Percentiles rank a stretch among this genome's conserved stretches.
phyloP scores from a whole-genome alignment of 2,113 vertebrate genomes.

The Sitta europaea region DNA sequence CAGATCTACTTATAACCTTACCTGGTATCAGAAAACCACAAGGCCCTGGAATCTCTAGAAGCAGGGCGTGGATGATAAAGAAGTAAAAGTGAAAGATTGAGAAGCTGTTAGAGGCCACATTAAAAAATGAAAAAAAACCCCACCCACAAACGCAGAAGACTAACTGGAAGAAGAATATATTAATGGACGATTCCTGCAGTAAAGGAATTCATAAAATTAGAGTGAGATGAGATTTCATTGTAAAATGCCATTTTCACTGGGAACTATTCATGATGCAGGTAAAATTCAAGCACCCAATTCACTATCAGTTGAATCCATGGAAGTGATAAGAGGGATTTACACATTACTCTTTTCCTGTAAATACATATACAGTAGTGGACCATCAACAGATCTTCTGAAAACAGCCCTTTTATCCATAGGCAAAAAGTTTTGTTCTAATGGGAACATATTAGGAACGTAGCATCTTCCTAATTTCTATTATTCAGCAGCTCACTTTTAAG shows the following conservation, averaged over 20 bases:
- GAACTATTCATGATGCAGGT: background rate
- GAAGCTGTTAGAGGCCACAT: constrained; percentile 52
- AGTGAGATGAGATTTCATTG: background rate
- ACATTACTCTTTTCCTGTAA: background rate
- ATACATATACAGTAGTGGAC: background rate
- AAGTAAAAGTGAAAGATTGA: constrained; percentile 70
- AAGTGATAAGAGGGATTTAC: background rate
- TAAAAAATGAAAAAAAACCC: background rate
- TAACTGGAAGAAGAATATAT: background rate
- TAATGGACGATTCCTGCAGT: background rate
- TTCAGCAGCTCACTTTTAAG: background rate
- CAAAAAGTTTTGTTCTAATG: background rate
- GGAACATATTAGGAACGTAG: background rate
- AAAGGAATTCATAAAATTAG: background rate
- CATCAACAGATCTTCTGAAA: background rate
- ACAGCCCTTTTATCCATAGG: background rate
- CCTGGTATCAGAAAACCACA: constrained; percentile 93
- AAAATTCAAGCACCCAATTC: background rate
- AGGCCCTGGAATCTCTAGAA: constrained; percentile 87
- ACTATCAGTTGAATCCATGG: background rate
- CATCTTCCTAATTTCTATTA: background rate
- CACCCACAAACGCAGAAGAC: background rate
- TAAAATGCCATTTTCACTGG: background rate
- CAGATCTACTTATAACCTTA: constrained; percentile 76
- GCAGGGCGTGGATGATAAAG: constrained; percentile 73